Evolutionary conservation across 2,888 invertebrate genomes (phyloP).

Genomic region (Epinotia ramella): DNA sequence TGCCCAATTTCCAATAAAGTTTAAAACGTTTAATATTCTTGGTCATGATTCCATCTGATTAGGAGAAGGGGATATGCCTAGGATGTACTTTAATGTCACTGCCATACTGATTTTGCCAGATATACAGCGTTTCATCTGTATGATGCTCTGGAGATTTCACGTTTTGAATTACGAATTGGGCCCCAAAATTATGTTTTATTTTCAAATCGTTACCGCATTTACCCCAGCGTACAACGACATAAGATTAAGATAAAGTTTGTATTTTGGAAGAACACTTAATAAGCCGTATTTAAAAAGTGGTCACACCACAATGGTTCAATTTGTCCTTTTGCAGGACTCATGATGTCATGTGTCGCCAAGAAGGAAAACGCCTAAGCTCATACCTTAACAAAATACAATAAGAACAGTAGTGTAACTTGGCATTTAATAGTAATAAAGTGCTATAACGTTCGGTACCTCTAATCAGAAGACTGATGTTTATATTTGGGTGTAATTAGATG

Average conservation of each 20-base stretch:
- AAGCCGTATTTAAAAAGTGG: slow-evolving; percentile 27
- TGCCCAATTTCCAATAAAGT: no score
- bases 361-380: slow-evolving; percentile 59
- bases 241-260: slow-evolving; percentile 21
- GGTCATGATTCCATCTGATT: no score
- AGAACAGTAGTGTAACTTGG: slow-evolving; percentile 3
- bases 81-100: no score
- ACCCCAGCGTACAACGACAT: neutral
- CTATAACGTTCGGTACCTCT: no score
- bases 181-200: neutral
- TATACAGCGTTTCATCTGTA: no score
- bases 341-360: slow-evolving; percentile 63
- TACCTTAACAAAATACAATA: neutral
- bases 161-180: neutral
- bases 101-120: no score
- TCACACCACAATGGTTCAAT: slow-evolving; percentile 35
- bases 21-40: no score
- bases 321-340: slow-evolving; percentile 50
- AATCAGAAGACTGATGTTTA: no score
- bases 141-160: neutral
- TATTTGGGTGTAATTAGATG: no score
- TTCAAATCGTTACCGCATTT: neutral
- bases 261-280: slow-evolving; percentile 17
- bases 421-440: neutral
- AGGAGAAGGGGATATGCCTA: no score